Percentiles rank a stretch among this genome's conserved stretches.
These are phyloP conservation scores for Lethrus apterus DNA, from an alignment of 1,140 invertebrate genomes.

Conservation along the genomic window DNA sequence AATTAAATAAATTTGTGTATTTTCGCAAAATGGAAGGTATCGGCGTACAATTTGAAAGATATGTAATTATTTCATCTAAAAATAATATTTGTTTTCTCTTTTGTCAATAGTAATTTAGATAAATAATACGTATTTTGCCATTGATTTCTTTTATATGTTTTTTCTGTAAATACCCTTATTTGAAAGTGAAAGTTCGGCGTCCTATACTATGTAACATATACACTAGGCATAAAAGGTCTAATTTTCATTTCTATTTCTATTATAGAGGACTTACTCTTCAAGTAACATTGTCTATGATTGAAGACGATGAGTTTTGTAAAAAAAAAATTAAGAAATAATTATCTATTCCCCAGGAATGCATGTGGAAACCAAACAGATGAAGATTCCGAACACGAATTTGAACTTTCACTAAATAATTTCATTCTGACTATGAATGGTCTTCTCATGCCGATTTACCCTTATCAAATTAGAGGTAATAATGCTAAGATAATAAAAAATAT, in stretches of 20 bases:
- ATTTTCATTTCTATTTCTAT: not conserved
- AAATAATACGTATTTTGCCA: not conserved
- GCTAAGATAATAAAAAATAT: conserved; percentile 2
- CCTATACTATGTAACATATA: not conserved
- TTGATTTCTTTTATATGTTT: not conserved
- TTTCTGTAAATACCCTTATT: conserved; percentile 2
- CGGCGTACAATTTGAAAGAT: conserved; percentile 1
- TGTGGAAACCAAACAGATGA: too few relatives aligned
- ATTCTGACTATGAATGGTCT: not conserved
- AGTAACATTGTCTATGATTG: too few relatives aligned
- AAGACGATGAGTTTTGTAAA: too few relatives aligned
- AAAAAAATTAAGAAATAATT: too few relatives aligned
- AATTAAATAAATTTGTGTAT: not conserved
- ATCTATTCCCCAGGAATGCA: too few relatives aligned
- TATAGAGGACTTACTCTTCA: not conserved
- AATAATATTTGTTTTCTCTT: too few relatives aligned
- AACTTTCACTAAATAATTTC: conserved; percentile 1
- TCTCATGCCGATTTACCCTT: not conserved
- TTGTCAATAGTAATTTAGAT: conserved; percentile 1
- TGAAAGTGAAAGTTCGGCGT: not conserved
- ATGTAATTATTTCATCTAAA: conserved; percentile 3
- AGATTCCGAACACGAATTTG: not conserved
- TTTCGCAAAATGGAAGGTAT: not conserved
- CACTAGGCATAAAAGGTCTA: conserved; percentile 1
- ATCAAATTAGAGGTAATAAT: conserved; percentile 1